Evolutionary conservation across 2,113 vertebrate genomes (phyloP).

Genomic region (Rhynchomys soricoides): DNA sequence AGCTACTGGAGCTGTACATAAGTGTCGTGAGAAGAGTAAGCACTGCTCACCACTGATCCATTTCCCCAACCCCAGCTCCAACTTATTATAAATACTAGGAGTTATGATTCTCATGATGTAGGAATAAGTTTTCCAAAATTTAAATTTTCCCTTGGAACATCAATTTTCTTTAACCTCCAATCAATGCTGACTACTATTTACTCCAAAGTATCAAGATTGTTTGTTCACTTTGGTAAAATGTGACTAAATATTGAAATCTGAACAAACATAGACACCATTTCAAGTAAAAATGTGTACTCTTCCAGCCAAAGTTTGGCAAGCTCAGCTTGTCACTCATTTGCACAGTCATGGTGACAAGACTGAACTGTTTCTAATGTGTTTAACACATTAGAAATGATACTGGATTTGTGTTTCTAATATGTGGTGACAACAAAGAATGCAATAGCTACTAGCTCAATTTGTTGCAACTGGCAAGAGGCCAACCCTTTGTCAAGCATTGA

Average conservation of each 20-base stretch:
- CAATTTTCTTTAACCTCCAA: neutral
- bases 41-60: neutral
- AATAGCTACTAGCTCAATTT: neutral
- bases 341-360: neutral
- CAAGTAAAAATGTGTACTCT: neutral
- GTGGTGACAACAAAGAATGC: neutral
- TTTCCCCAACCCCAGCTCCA: neutral
- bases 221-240: neutral
- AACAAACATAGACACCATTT: neutral
- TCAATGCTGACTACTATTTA: neutral
- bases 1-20: too few species aligned
- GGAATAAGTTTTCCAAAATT: neutral
- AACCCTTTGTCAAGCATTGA: neutral
- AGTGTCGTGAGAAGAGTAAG: neutral
- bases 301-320: neutral
- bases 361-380: neutral
- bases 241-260: neutral
- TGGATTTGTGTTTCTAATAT: neutral
- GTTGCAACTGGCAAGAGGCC: neutral
- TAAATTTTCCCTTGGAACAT: neutral
- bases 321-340: neutral
- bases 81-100: neutral
- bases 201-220: neutral
- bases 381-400: neutral
- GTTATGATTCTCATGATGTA: neutral